Conservation (phyloP, 2,888 invertebrate genomes). For the Sialis fuliginosa region DNA sequence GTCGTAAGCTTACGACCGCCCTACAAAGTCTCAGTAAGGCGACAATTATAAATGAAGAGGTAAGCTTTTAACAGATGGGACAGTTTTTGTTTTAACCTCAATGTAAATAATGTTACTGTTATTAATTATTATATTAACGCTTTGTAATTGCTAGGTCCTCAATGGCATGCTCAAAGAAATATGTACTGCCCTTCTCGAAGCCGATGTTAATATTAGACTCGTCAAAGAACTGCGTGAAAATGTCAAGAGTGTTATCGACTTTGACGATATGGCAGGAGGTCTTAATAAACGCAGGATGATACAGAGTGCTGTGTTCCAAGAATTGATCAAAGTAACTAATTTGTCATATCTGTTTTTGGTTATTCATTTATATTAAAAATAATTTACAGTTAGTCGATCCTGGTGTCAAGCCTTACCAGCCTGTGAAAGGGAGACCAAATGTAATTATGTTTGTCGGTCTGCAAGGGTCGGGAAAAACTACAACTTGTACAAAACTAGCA, state of each 20-base stretch:
- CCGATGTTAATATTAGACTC: constrained; percentile 89
- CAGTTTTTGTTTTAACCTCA: no score
- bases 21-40: constrained; percentile 94
- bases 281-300: constrained; percentile 97
- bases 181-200: constrained; percentile 90
- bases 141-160: background rate
- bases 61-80: constrained; percentile 17
- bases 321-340: constrained; percentile 56
- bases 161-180: constrained; percentile 99
- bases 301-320: constrained; percentile 96
- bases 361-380: constrained; percentile 11
- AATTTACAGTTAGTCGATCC: constrained; percentile 74
- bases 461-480: constrained; percentile 98
- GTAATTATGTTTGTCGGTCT: constrained; percentile 99
- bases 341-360: no score
- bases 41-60: constrained; percentile 96
- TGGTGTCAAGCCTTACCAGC: constrained; percentile 91
- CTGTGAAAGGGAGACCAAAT: constrained; percentile 86
- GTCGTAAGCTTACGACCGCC: constrained; percentile 97
- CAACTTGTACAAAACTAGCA: constrained; percentile 97
- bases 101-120: no score
- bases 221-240: constrained; percentile 94
- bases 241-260: constrained; percentile 81
- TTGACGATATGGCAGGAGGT: constrained; percentile 98
- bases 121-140: no score